Percentiles rank a stretch among this genome's conserved stretches.
These are phyloP conservation scores for Malacosoma neustria DNA, from an alignment of 2,888 invertebrate genomes.

Conservation along the genomic window DNA sequence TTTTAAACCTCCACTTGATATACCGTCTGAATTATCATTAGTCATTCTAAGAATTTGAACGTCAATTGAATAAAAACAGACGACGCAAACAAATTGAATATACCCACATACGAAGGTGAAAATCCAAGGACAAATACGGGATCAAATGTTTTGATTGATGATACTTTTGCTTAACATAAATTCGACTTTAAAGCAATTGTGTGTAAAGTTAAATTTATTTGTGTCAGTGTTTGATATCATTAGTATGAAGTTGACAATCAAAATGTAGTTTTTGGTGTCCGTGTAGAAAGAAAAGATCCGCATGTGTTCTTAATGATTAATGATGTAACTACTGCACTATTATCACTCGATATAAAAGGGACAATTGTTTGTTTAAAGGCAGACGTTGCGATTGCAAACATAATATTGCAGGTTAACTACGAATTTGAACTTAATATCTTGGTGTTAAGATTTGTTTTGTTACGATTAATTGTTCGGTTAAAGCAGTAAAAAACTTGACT, in stretches of 20 bases:
- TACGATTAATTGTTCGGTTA: background rate
- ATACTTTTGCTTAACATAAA: constrained; percentile 25
- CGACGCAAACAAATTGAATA: constrained; percentile 68
- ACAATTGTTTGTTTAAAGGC: constrained; percentile 51
- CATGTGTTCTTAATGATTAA: constrained; percentile 62
- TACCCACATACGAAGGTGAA: constrained; percentile 71
- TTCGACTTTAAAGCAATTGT: constrained; percentile 22
- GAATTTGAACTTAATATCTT: background rate
- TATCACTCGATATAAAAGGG: constrained; percentile 48
- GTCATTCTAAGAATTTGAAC: constrained; percentile 55
- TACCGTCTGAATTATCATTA: constrained; percentile 42
- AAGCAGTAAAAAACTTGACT: constrained; percentile 63
- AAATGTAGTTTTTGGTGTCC: constrained; percentile 54
- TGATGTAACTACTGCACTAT: constrained; percentile 59
- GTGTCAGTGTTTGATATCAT: constrained; percentile 36
- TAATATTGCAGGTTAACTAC: background rate
- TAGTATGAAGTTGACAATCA: constrained; percentile 54
- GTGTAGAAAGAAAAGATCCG: constrained; percentile 54
- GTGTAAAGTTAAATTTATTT: constrained; percentile 18
- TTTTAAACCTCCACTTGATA: constrained; percentile 3
- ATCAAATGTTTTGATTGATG: constrained; percentile 55
- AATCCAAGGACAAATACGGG: constrained; percentile 66
- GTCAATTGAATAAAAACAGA: constrained; percentile 72
- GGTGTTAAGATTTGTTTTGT: constrained; percentile 23
- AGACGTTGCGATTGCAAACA: constrained; percentile 11